Evolutionary conservation across 2,797 vertebrate genomes (phyloP).

Genomic region (Halcyon leucocephala): DNA sequence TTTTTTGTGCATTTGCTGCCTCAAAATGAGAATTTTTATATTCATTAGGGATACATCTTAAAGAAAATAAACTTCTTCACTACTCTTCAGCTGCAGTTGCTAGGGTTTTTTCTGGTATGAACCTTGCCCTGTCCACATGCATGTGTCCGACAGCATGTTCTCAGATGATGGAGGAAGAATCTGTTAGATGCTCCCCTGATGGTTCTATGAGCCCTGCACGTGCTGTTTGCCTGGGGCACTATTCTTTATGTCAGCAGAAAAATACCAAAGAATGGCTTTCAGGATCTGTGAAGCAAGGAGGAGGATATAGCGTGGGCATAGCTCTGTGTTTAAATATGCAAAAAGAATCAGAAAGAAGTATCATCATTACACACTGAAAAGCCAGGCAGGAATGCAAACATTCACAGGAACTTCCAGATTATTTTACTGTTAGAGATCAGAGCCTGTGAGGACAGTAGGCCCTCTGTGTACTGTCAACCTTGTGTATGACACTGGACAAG

Average conservation of each 20-base stretch:
- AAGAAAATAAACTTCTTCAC: not conserved
- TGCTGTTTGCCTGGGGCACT: not conserved
- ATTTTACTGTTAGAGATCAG: not conserved
- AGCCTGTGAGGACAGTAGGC: not conserved
- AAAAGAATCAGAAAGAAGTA: not conserved
- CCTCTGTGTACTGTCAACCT: not conserved
- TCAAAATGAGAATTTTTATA: not conserved
- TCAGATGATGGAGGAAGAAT: not conserved
- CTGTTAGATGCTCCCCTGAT: not conserved
- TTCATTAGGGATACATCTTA: not conserved
- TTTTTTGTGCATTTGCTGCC: not conserved
- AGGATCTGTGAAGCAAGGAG: not conserved
- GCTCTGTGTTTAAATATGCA: not conserved
- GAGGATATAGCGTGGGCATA: not conserved
- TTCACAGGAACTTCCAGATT: not conserved
- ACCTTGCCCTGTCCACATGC: not conserved
- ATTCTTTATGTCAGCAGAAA: not conserved
- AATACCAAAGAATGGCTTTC: not conserved
- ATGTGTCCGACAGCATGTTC: not conserved
- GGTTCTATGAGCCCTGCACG: not conserved
- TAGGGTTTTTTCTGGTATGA: not conserved
- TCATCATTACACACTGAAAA: not conserved
- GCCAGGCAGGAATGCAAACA: not conserved
- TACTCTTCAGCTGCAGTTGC: not conserved
- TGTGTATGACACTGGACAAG: not conserved